Base-by-base conservation (phyloP, 1,140 invertebrate species). In the Pemphigus obesinymphae region DNA sequence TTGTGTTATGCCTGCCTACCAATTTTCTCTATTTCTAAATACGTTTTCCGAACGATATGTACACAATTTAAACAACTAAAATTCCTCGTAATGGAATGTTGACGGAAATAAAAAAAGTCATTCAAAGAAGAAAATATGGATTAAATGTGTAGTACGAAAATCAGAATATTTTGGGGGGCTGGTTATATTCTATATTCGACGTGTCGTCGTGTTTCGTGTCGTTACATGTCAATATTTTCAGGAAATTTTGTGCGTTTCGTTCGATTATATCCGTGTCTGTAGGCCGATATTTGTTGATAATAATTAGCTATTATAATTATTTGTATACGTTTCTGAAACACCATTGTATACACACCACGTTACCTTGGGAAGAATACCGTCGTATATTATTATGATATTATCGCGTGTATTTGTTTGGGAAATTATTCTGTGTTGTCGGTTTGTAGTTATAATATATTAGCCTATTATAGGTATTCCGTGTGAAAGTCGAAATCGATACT, bases 401-500 rank as follows among this genome's bases (percentile, higher is more conserved):
- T 45, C 17, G n/a, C 23, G 7, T 23, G 23, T 7, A 13, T 70
- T 70, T 45, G 15, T 70, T 70, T 70, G 7, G 26, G 11, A 23
- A 45, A 45, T 45, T 26, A 6, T 23, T n/a, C n/a, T n/a, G 66
- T 37, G 66, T 68, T 40, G 66, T n/a, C 20, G n/a, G 63, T 20
- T 40, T 15, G 34, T 6, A 4, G 20, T 37, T 37, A 45, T n/a
- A n/a, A n/a, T n/a, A n/a, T n/a, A n/a, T n/a, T n/a, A n/a, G n/a
- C n/a, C n/a, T n/a, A n/a, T n/a, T n/a, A n/a, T n/a, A n/a, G n/a
- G n/a, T 45, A 26, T 72, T 29, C 23, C 23, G 29, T 11, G 45
- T 34, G 70, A 73, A 73, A 73, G 43, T 50, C 43, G 20, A 70
- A 73, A 73, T 73, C 70, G 23, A 48, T 72, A 72, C 6, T n/a